Evolutionary conservation across 2,797 vertebrate species (phyloP), one percentile per base, ranked within the genome.

Genomic region (Intellagama lesueurii): DNA sequence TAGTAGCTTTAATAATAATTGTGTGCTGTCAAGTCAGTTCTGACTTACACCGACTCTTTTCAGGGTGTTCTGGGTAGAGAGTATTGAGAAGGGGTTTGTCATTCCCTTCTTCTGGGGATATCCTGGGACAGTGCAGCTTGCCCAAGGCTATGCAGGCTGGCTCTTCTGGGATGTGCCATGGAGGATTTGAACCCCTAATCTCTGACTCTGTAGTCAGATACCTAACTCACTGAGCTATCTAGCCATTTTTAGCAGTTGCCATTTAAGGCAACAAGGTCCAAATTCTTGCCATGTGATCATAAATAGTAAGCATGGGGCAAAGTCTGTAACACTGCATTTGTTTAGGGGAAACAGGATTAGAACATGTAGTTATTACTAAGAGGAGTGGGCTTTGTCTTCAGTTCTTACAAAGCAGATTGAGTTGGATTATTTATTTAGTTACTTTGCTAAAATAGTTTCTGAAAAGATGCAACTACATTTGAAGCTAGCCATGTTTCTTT

Each of bases 401-500:
- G 22, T 28, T 22, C 8, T 73, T 66, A 64, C 35, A 17, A 81
- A 81, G 56, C 56, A 81, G 78, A 32, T 26, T 35, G 8, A 19
- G 19, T 83, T 76, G 35, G 35, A 30, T 76, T 40, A 47, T 28
- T 76, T 40, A 47, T 28, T 26, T 70, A 5, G 35, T 40, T 73
- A 32, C 40, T 52, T 68, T 22, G 30, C 52, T n/a, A 90, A 47
- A 14, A 22, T 87, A 83, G 85, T 82, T 86, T 89, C 81, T 86
- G 72, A 86, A 75, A 85, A 76, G 78, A 66, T n/a, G 28, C 16
- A 49, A 9, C 68, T 75, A 69, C 85, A 86, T 82, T 80, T 84
- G 66, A 82, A 88, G 60, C 24, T 68, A n/a, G 75, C 1, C 2
- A 82, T 82, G 49, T 83, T 80, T 75, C 86, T 90, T 92, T 93